phyloP scores from a whole-genome alignment of 2,113 vertebrate genomes.

The Ceuthmochares aereus region DNA sequence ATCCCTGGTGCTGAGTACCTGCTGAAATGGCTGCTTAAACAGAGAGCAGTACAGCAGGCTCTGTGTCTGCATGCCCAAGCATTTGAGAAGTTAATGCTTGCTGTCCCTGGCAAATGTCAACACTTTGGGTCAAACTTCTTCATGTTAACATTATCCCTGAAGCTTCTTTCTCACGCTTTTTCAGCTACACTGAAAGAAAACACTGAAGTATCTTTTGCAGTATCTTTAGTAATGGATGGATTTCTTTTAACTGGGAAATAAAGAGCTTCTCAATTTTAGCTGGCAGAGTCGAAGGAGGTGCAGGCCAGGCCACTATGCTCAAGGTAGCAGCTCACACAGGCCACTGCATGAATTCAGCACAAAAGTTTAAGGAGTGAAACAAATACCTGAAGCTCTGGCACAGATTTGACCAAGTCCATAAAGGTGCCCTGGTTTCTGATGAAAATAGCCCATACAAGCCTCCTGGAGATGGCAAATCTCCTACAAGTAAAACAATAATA shows the following conservation, averaged over 20 bases:
- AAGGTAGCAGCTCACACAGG: background rate
- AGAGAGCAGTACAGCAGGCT: background rate
- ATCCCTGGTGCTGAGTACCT: background rate
- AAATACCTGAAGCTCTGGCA: background rate
- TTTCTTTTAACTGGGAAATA: background rate
- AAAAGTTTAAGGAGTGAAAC: background rate
- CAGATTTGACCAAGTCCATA: background rate
- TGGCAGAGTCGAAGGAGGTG: background rate
- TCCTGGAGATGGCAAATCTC: background rate
- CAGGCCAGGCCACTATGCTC: background rate
- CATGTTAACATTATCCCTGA: background rate
- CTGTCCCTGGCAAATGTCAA: background rate
- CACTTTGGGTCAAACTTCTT: background rate
- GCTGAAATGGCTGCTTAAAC: background rate
- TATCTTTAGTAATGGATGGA: background rate
- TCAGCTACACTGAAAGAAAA: background rate
- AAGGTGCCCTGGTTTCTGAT: background rate
- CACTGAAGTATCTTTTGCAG: background rate
- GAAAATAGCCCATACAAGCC: background rate
- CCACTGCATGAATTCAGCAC: background rate
- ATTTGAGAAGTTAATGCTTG: background rate
- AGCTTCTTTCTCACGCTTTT: background rate
- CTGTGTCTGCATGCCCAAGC: background rate
- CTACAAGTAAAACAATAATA: background rate
- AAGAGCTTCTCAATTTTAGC: background rate